phyloP scores from a whole-genome alignment of 2,113 vertebrate genomes.

The Propithecus coquereli region DNA sequence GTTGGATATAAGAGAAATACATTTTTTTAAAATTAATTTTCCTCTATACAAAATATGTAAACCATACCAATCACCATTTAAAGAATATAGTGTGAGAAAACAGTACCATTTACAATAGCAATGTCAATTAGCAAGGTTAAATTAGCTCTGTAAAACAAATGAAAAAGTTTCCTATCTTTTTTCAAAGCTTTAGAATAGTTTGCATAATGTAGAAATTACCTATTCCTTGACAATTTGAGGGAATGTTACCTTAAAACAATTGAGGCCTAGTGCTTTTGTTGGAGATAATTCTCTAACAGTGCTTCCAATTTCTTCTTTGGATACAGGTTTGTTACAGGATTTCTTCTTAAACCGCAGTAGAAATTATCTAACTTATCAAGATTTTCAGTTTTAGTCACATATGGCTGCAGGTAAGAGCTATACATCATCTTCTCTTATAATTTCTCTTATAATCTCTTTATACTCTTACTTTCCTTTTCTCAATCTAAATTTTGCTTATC shows the following conservation, averaged over 20 bases:
- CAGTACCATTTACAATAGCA: not conserved
- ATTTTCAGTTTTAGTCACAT: not conserved
- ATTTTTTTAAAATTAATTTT: not conserved
- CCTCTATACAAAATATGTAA: not conserved
- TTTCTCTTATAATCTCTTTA: not conserved
- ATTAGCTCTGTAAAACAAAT: not conserved
- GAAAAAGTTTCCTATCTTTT: not conserved
- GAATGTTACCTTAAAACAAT: not conserved
- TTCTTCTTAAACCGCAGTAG: not conserved
- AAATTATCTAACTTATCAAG: not conserved
- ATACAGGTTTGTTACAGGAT: not conserved
- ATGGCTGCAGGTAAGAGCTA: not conserved
- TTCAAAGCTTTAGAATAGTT: not conserved
- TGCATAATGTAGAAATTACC: not conserved
- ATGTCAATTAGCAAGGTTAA: not conserved
- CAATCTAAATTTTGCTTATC: not conserved
- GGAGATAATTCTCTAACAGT: slow-evolving; percentile 14
- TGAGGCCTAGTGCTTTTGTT: not conserved
- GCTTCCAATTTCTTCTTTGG: not conserved
- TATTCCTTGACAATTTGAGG: not conserved
- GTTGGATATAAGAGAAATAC: not conserved
- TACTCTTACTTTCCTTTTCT: not conserved
- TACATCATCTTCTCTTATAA: not conserved
- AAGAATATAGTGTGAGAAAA: not conserved
- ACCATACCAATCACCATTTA: not conserved